Conservation (phyloP, 2,113 vertebrate species). For the Lagopus leucura region DNA sequence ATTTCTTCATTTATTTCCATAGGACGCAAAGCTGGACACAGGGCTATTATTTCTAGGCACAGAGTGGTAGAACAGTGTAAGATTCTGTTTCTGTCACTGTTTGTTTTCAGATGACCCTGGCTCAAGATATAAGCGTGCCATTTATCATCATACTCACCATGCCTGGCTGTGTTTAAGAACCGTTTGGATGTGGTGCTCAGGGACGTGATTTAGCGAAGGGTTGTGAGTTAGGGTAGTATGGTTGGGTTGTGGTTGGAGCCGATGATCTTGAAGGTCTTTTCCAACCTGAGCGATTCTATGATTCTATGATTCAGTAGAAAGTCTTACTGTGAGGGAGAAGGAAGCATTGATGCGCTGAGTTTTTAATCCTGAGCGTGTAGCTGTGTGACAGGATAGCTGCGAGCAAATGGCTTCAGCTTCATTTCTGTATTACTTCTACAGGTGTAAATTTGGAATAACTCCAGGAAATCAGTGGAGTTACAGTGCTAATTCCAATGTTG, state of each 20-base stretch:
- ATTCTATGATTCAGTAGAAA: neutral
- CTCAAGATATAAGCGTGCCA: neutral
- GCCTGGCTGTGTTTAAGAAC: too few species aligned
- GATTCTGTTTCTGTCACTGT: neutral
- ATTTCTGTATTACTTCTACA: neutral
- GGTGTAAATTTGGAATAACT: neutral
- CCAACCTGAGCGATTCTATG: too few species aligned
- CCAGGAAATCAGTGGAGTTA: neutral
- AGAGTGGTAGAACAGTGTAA: neutral
- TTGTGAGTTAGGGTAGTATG: too few species aligned
- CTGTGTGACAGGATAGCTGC: neutral
- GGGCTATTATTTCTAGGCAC: conserved; percentile 6
- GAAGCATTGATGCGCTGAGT: neutral
- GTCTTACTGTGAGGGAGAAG: neutral
- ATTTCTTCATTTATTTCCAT: conserved; percentile 60
- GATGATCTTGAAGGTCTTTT: too few species aligned
- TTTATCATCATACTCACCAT: neutral
- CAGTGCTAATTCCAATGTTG: neutral
- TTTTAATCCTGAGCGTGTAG: neutral
- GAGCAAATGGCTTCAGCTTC: neutral
- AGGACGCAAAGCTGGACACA: neutral
- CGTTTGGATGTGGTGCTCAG: too few species aligned
- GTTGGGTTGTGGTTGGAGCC: too few species aligned
- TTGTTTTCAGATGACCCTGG: neutral
- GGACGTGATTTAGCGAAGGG: too few species aligned